Percentiles rank a stretch among this genome's conserved stretches.
phyloP scores from a whole-genome alignment of 2,888 invertebrate species.

The Cryptus armator region DNA sequence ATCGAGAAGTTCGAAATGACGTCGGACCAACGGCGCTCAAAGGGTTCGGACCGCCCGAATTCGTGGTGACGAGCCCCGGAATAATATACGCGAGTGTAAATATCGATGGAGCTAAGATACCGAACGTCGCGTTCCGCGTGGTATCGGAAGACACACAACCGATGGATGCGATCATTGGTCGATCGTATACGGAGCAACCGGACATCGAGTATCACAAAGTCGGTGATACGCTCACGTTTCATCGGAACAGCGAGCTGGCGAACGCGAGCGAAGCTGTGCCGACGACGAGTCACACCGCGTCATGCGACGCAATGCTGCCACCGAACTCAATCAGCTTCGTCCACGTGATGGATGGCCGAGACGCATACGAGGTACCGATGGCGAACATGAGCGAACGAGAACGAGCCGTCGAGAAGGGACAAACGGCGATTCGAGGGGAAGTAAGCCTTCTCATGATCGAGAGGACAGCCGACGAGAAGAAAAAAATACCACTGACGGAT shows the following conservation, averaged over 20 bases:
- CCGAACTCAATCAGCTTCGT: background rate
- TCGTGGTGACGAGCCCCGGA: background rate
- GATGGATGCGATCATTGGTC: background rate
- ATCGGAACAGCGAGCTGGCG: background rate
- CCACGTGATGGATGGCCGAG: background rate
- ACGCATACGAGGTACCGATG: background rate
- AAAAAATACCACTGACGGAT: background rate
- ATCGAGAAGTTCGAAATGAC: background rate
- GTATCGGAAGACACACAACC: conserved; percentile 5
- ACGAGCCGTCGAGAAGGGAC: background rate
- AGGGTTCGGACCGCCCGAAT: background rate
- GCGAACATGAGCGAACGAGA: background rate
- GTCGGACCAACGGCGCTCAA: background rate
- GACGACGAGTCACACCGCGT: background rate
- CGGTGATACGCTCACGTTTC: background rate
- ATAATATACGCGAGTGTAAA: background rate
- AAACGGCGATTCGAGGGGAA: background rate
- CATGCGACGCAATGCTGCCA: background rate
- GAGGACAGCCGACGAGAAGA: background rate
- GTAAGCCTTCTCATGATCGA: background rate
- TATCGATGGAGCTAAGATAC: background rate
- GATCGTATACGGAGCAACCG: background rate
- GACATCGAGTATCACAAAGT: background rate
- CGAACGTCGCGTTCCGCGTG: background rate
- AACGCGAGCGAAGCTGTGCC: background rate